These are phyloP conservation scores for Nicator chloris DNA, from an alignment of 2,113 vertebrate species.

Conservation along the genomic window DNA sequence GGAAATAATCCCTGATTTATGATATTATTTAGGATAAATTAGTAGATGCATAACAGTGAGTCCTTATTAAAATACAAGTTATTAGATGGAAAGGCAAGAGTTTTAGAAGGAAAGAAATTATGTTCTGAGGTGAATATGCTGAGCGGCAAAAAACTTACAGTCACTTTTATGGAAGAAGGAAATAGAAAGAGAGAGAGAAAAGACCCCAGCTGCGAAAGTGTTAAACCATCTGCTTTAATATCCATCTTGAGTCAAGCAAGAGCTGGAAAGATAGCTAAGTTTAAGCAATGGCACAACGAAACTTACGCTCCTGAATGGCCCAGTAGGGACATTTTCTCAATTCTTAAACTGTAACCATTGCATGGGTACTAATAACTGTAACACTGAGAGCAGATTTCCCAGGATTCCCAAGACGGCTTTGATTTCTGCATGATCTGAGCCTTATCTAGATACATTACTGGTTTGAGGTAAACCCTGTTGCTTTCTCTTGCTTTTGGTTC, in stretches of 20 bases:
- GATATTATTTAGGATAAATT: not conserved
- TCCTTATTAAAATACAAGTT: not conserved
- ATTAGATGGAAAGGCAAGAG: not conserved
- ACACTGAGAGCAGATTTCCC: not conserved
- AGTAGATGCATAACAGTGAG: not conserved
- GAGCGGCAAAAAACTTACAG: not conserved
- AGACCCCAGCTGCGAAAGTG: not conserved
- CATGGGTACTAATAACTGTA: not conserved
- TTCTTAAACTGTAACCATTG: not conserved
- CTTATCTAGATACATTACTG: not conserved
- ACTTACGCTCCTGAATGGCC: not conserved
- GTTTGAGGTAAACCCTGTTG: not conserved
- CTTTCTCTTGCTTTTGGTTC: not conserved
- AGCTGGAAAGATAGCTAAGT: not conserved
- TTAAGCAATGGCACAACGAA: not conserved
- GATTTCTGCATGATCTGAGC: not conserved
- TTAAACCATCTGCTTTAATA: not conserved
- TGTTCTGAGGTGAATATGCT: not conserved
- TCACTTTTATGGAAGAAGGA: not conserved
- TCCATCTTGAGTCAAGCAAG: not conserved
- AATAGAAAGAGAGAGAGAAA: not conserved
- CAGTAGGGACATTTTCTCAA: not conserved
- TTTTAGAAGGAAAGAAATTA: not conserved
- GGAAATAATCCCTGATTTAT: not conserved
- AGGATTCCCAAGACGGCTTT: not conserved